phyloP scores from a whole-genome alignment of 2,888 invertebrate species.

The Pandemis heparana region DNA sequence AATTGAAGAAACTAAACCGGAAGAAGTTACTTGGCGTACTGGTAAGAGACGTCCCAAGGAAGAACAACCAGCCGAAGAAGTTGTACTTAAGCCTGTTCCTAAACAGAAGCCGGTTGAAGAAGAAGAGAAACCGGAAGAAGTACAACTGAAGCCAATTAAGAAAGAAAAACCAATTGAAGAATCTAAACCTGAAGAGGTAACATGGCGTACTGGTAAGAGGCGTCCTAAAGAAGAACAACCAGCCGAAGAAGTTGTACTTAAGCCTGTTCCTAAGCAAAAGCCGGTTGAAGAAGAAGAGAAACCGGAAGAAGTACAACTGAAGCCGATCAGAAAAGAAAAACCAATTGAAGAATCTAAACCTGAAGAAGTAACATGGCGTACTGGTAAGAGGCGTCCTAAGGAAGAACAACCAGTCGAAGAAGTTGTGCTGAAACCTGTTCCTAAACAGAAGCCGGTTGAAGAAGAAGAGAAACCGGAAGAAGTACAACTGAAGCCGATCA shows the following conservation, averaged over 20 bases:
- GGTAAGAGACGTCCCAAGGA: slow-evolving; percentile 56
- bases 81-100: slow-evolving; percentile 64
- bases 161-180: slow-evolving; percentile 47
- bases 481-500: slow-evolving; percentile 44
- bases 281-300: slow-evolving; percentile 60
- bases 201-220: slow-evolving; percentile 60
- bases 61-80: slow-evolving; percentile 58
- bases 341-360: slow-evolving; percentile 52
- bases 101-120: slow-evolving; percentile 59
- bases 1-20: slow-evolving; percentile 57
- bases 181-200: slow-evolving; percentile 65
- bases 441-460: slow-evolving; percentile 62
- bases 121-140: slow-evolving; percentile 54
- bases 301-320: slow-evolving; percentile 75
- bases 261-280: slow-evolving; percentile 63
- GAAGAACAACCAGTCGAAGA: slow-evolving; percentile 57
- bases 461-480: slow-evolving; percentile 50
- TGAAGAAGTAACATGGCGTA: slow-evolving; percentile 53
- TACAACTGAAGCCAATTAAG: slow-evolving; percentile 48
- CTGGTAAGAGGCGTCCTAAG: slow-evolving; percentile 48
- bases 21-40: slow-evolving; percentile 52
- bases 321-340: slow-evolving; percentile 59
- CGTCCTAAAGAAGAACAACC: slow-evolving; percentile 62
- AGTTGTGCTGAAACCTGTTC: slow-evolving; percentile 57
- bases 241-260: slow-evolving; percentile 69